Conservation (phyloP, 2,113 vertebrate species). For the Brevimyrus niger region DNA sequence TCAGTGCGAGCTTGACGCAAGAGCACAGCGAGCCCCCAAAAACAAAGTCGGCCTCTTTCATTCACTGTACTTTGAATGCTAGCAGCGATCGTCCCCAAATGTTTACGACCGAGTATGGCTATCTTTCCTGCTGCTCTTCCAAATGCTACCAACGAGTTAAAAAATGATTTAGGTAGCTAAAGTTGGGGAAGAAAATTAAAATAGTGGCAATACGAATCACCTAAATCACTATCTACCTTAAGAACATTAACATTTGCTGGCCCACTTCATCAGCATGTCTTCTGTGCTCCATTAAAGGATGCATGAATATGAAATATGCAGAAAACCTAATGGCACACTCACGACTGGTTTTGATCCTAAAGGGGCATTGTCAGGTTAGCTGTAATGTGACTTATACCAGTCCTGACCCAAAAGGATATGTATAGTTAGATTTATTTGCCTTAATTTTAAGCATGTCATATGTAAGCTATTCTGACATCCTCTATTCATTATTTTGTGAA, state of each 20-base stretch:
- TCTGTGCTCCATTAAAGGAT: background rate
- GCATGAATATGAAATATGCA: background rate
- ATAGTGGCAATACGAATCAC: background rate
- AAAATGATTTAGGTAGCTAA: background rate
- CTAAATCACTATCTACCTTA: background rate
- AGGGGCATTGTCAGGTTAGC: background rate
- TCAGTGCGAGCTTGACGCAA: background rate
- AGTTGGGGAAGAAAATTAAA: background rate
- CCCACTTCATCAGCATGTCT: background rate
- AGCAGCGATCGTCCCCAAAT: background rate
- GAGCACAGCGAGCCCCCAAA: background rate
- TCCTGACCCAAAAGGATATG: background rate
- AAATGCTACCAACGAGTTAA: background rate
- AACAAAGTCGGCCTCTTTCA: constrained; percentile 19
- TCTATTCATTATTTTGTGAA: background rate
- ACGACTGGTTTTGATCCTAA: background rate
- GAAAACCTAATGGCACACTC: background rate
- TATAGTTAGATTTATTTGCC: background rate
- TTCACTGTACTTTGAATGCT: background rate
- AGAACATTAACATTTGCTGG: background rate
- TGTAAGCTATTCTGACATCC: background rate
- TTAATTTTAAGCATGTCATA: background rate
- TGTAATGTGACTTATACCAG: background rate
- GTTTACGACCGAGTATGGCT: background rate
- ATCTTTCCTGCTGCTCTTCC: background rate